These are phyloP conservation scores for Cygnus olor DNA, from an alignment of 2,797 vertebrate species.

Conservation along the genomic window DNA sequence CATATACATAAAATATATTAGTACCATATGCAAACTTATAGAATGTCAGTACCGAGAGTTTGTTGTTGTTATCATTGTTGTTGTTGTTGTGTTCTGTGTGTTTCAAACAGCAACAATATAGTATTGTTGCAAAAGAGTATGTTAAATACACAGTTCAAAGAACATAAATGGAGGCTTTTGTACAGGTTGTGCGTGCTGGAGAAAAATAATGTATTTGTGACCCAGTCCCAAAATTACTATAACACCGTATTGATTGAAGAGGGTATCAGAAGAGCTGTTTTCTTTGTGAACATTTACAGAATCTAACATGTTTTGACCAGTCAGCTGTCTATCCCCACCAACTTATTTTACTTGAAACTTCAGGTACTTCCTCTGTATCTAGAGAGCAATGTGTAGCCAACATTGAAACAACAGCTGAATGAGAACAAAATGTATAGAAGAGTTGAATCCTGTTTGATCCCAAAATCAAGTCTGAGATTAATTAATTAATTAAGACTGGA, in stretches of 20 bases:
- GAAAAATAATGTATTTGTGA: neutral
- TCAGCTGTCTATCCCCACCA: neutral
- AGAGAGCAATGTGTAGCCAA: neutral
- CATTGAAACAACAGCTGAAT: neutral
- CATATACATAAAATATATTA: neutral
- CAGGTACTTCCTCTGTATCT: neutral
- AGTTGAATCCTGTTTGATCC: neutral
- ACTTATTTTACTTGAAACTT: neutral
- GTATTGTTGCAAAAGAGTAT: neutral
- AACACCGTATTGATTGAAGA: neutral
- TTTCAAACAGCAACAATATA: neutral
- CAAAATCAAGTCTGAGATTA: neutral
- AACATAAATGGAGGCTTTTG: neutral
- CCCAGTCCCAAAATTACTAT: neutral
- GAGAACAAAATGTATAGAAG: neutral
- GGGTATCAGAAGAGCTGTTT: neutral
- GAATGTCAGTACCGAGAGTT: neutral
- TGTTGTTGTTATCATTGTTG: neutral
- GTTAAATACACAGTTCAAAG: neutral
- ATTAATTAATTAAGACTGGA: neutral
- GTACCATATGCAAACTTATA: neutral
- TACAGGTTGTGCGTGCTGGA: neutral
- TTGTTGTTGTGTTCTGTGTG: neutral
- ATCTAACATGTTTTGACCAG: accelerated
- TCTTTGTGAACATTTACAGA: neutral